A percentile compares a stretch with the other conserved stretches of the same genome.
Conservation (phyloP, 2,113 vertebrate genomes). For the Siniperca chuatsi region DNA sequence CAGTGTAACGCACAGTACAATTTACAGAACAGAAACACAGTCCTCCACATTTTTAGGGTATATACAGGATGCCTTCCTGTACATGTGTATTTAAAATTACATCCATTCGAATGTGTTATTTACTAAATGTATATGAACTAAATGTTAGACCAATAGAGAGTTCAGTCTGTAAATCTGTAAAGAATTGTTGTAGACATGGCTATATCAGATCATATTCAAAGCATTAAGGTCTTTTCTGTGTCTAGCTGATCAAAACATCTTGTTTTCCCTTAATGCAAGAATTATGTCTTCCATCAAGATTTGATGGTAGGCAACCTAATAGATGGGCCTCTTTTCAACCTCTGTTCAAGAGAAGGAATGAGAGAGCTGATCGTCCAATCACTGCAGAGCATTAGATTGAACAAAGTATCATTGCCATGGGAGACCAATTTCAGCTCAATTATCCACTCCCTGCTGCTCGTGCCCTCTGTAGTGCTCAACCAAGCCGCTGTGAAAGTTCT, state of each 20-base stretch:
- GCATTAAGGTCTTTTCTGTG: slow-evolving; percentile 41
- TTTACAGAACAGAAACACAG: background rate
- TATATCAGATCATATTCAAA: slow-evolving; percentile 52
- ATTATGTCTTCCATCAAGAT: slow-evolving; percentile 70
- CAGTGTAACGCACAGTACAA: background rate
- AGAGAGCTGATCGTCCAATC: slow-evolving; percentile 73
- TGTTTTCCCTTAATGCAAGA: slow-evolving; percentile 66
- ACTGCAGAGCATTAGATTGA: slow-evolving; percentile 74
- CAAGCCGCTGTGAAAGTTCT: slow-evolving; percentile 70
- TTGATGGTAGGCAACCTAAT: slow-evolving; percentile 66
- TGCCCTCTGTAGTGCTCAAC: slow-evolving; percentile 79
- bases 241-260: slow-evolving; percentile 50
- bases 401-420: slow-evolving; percentile 84
- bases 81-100: background rate
- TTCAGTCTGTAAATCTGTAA: background rate
- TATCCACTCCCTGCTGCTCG: slow-evolving; percentile 85
- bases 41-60: background rate
- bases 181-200: slow-evolving; percentile 21
- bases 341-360: slow-evolving; percentile 72
- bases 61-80: background rate
- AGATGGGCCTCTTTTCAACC: slow-evolving; percentile 67
- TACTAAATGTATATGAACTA: background rate
- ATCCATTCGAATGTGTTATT: background rate
- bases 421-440: slow-evolving; percentile 86
- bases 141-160: background rate